Percentiles rank a stretch among this genome's conserved stretches.
phyloP scores from a whole-genome alignment of 2,113 vertebrate species.

The Austrofundulus limnaeus region DNA sequence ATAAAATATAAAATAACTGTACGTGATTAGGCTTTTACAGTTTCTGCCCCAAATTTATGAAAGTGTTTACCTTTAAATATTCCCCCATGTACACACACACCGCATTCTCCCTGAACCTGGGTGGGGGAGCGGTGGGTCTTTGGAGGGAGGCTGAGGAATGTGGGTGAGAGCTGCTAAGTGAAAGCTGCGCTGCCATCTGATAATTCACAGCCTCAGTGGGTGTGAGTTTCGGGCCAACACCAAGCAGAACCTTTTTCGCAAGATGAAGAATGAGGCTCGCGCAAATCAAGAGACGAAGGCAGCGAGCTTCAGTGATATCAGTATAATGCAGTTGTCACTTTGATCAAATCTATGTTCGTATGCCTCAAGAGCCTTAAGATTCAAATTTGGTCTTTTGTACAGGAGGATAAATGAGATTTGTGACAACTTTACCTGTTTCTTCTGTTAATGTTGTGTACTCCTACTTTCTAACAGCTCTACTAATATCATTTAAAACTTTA shows the following conservation, averaged over 20 bases:
- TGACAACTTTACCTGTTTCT: constrained; percentile 4
- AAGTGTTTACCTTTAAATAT: too few species aligned
- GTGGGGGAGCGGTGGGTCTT: constrained; percentile 45
- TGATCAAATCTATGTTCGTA: constrained; percentile 14
- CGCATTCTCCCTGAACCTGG: constrained; percentile 43
- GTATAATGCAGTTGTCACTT: constrained; percentile 31
- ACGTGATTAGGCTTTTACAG: too few species aligned
- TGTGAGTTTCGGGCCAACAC: constrained; percentile 62
- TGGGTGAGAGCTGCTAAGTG: constrained; percentile 72
- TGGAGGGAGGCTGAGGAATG: constrained; percentile 71
- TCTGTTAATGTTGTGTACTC: too few species aligned
- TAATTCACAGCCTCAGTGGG: constrained; percentile 63
- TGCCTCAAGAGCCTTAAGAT: constrained; percentile 6
- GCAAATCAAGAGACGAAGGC: constrained; percentile 9
- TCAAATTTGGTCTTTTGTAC: constrained; percentile 18
- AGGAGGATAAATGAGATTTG: constrained; percentile 9
- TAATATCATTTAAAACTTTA: too few species aligned
- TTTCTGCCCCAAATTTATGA: too few species aligned
- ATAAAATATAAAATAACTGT: too few species aligned
- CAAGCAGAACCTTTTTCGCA: constrained; percentile 62
- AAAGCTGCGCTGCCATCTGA: constrained; percentile 56
- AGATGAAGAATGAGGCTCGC: constrained; percentile 43
- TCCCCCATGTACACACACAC: constrained; percentile 1
- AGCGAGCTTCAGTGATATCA: constrained; percentile 11
- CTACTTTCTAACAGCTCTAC: too few species aligned